Conservation (phyloP, 2,888 invertebrate genomes). For the Branchipolynoe longqiensis region DNA sequence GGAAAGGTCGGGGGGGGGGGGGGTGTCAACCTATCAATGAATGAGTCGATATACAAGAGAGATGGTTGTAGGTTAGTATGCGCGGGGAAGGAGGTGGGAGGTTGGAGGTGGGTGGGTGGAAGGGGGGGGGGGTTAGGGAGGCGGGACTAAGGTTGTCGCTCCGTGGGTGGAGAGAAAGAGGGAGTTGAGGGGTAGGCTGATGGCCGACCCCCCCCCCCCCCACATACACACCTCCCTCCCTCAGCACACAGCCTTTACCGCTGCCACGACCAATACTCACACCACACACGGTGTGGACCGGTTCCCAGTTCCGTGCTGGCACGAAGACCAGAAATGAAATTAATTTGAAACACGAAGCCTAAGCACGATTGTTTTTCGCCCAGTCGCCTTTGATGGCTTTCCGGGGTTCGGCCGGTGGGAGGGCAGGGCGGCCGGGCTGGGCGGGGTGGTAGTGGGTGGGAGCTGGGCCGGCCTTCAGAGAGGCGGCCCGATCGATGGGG, state of each 20-base stretch:
- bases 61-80: not conserved
- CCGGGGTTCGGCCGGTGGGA: too few species aligned
- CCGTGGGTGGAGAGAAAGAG: too few species aligned
- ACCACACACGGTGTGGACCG: not conserved
- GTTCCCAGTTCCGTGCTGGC: slow-evolving; percentile 26
- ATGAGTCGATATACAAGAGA: too few species aligned
- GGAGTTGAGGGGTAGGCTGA: not conserved
- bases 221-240: not conserved
- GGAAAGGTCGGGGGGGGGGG: not conserved
- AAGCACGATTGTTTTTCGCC: slow-evolving; percentile 55
- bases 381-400: not conserved
- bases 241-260: not conserved
- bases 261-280: not conserved
- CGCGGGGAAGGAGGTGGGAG: not conserved
- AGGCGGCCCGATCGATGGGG: slow-evolving; percentile 2
- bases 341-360: slow-evolving; percentile 56
- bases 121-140: not conserved
- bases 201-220: not conserved
- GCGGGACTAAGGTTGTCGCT: too few species aligned
- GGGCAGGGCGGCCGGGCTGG: too few species aligned
- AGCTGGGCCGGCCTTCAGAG: too few species aligned
- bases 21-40: too few species aligned
- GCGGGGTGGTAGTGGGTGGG: too few species aligned
- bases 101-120: not conserved
- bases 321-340: slow-evolving; percentile 50